Evolutionary conservation across 2,113 vertebrate genomes (phyloP).

Genomic region (Galbula dea): DNA sequence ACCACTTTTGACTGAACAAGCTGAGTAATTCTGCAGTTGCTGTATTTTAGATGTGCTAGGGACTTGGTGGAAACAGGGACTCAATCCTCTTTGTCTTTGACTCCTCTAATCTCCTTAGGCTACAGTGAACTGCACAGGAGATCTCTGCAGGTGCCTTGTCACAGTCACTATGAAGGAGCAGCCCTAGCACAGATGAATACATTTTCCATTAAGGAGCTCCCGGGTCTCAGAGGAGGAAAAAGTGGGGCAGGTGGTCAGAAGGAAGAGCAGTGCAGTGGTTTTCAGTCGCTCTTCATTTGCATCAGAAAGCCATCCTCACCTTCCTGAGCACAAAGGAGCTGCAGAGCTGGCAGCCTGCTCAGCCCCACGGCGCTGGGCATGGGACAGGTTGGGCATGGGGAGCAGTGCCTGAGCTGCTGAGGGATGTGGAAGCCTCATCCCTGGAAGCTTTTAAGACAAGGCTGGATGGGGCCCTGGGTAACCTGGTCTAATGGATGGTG

Average conservation of each 20-base stretch:
- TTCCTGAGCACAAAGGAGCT: background rate
- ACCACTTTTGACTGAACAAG: background rate
- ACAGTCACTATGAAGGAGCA: background rate
- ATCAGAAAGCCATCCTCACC: background rate
- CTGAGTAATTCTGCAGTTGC: background rate
- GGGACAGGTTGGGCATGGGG: background rate
- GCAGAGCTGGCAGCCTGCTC: background rate
- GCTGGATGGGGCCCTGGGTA: too few relatives aligned
- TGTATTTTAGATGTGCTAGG: background rate
- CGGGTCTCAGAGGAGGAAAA: background rate
- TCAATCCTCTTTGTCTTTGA: background rate
- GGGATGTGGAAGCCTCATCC: too few relatives aligned
- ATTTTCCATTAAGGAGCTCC: background rate
- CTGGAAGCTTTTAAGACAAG: too few relatives aligned
- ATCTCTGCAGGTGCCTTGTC: background rate
- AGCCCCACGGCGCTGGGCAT: background rate
- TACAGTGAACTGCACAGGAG: background rate
- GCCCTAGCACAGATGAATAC: background rate
- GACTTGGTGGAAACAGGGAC: background rate
- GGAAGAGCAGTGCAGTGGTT: background rate
- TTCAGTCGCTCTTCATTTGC: background rate
- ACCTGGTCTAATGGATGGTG: too few relatives aligned
- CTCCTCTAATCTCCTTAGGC: background rate
- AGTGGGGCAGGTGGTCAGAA: background rate
- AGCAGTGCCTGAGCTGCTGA: background rate